Conservation (phyloP, 2,113 vertebrate genomes). For the Mastomys coucha region DNA sequence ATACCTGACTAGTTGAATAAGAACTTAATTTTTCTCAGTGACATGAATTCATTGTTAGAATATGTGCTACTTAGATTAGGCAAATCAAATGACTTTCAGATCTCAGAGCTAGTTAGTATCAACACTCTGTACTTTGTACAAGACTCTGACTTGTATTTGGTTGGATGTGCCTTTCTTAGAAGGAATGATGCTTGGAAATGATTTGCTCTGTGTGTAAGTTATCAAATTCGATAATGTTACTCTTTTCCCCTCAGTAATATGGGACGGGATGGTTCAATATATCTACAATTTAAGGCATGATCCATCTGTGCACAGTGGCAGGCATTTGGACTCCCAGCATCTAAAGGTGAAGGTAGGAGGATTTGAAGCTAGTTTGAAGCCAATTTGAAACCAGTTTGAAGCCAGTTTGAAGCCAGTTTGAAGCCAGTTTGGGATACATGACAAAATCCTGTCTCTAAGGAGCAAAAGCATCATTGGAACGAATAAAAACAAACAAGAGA, state of each 20-base stretch:
- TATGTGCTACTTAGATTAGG: neutral
- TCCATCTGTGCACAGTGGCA: no score
- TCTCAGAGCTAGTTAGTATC: neutral
- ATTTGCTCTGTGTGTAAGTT: neutral
- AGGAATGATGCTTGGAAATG: neutral
- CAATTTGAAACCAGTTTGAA: no score
- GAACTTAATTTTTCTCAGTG: neutral
- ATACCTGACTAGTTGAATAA: neutral
- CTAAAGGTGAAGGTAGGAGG: neutral
- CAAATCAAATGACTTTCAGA: constrained; percentile 29
- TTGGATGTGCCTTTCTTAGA: neutral
- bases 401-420: no score
- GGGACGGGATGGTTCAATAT: neutral
- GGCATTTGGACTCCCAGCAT: no score
- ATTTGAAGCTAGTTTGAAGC: neutral
- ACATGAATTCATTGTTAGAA: neutral
- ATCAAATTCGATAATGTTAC: neutral
- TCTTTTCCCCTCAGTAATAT: neutral
- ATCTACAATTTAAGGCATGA: constrained; percentile 7
- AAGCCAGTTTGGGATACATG: neutral
- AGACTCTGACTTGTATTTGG: neutral
- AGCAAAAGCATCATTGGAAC: neutral
- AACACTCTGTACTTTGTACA: neutral
- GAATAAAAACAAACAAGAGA: neutral
- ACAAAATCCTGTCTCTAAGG: neutral